A percentile compares a stretch with the other conserved stretches of the same genome.
Evolutionary conservation across 2,113 vertebrate genomes (phyloP).

Genomic region (Ceyx melanurus): DNA sequence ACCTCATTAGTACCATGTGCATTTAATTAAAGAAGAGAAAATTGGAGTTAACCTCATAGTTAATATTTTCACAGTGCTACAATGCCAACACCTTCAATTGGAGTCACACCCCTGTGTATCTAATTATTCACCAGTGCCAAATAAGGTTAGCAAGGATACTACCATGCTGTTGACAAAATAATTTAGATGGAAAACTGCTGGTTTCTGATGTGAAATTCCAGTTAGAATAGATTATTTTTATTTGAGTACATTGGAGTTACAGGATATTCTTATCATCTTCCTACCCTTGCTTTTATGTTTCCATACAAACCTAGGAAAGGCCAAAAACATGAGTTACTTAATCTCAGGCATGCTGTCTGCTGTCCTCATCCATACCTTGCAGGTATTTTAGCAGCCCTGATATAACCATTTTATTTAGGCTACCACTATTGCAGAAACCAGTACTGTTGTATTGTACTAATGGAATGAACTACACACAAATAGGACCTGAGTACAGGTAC

Average conservation of each 20-base stretch:
- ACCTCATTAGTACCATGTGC: constrained; percentile 97
- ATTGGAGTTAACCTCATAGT: constrained; percentile 96
- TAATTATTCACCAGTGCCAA: constrained; percentile 88
- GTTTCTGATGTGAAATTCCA: constrained; percentile 62
- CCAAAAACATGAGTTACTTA: neutral
- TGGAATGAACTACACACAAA: constrained; percentile 53
- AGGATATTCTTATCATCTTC: neutral
- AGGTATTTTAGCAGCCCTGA: neutral
- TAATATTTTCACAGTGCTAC: constrained; percentile 97
- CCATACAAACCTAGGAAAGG: neutral
- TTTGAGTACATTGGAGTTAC: neutral
- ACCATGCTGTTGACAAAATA: constrained; percentile 83
- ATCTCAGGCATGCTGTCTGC: neutral
- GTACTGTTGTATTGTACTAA: neutral
- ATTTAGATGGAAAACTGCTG: constrained; percentile 74
- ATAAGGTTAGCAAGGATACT: constrained; percentile 84
- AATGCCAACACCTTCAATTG: constrained; percentile 95
- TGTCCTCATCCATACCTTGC: neutral
- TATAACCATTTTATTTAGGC: constrained; percentile 29
- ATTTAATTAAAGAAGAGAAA: constrained; percentile 98
- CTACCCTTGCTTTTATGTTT: neutral
- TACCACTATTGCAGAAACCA: neutral
- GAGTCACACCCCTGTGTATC: constrained; percentile 95
- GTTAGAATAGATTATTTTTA: constrained; percentile 43
- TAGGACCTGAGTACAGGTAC: constrained; percentile 22